Conservation (phyloP, 2,797 vertebrate species). For the Phrynocephalus vlangalii region DNA sequence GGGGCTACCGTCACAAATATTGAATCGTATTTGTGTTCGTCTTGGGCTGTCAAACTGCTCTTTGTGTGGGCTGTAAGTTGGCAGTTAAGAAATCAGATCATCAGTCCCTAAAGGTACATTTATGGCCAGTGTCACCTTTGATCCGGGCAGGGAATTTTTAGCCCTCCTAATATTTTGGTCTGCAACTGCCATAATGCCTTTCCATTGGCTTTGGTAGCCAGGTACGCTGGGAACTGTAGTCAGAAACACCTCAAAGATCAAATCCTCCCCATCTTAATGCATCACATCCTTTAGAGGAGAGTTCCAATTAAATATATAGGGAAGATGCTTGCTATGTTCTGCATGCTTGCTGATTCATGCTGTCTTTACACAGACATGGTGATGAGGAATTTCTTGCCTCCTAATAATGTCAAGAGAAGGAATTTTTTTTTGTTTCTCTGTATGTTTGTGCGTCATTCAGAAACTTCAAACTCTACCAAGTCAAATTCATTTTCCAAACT, state of each 20-base stretch:
- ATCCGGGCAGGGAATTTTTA: not conserved
- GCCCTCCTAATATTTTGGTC: not conserved
- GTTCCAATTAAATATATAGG: not conserved
- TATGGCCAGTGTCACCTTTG: not conserved
- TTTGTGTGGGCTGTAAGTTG: not conserved
- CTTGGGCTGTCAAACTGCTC: not conserved
- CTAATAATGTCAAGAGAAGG: too few species aligned
- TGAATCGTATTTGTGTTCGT: not conserved
- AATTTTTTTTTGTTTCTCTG: too few species aligned
- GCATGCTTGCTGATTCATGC: too few species aligned
- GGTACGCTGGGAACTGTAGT: not conserved
- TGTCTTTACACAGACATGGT: too few species aligned
- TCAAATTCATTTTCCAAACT: not conserved
- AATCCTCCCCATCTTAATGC: not conserved
- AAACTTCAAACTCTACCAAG: not conserved
- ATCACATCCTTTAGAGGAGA: too few species aligned
- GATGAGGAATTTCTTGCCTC: not conserved
- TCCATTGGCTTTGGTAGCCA: not conserved
- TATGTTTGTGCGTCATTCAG: too few species aligned
- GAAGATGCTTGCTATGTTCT: too few species aligned
- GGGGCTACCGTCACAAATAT: conserved; percentile 30
- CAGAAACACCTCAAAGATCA: not conserved
- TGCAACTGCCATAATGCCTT: not conserved
- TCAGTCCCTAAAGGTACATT: not conserved
- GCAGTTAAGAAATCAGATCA: not conserved